Evolutionary conservation across 92 coral and sea anemone species (phyloP).

Genomic region (Epizoanthus ramosus): DNA sequence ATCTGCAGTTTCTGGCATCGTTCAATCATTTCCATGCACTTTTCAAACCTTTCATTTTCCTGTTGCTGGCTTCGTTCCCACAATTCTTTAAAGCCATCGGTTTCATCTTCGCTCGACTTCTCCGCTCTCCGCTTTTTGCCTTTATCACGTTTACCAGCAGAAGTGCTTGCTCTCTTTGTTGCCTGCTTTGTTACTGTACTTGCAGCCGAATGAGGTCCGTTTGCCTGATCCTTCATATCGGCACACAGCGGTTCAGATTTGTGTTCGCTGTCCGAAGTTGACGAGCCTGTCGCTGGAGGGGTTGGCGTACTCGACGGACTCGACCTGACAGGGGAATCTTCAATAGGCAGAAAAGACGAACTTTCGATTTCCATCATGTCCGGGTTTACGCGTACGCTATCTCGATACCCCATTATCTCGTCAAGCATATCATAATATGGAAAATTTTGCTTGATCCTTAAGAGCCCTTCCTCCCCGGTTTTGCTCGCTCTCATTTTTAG

Average conservation of each 20-base stretch:
- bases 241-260: constrained; percentile 9
- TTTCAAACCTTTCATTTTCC: constrained; percentile 29
- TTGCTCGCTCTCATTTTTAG: constrained; percentile 26
- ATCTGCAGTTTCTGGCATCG: background rate
- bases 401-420: constrained; percentile 48
- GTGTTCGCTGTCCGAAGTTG: constrained; percentile 12
- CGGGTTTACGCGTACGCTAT: constrained; percentile 57
- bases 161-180: constrained; percentile 15
- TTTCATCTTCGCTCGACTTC: constrained; percentile 15
- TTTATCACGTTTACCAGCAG: constrained; percentile 8
- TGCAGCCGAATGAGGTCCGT: constrained; percentile 10
- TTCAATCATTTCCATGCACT: constrained; percentile 19
- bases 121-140: background rate
- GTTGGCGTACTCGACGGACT: constrained; percentile 14
- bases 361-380: constrained; percentile 45
- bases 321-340: constrained; percentile 3
- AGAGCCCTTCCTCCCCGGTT: constrained; percentile 50
- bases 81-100: constrained; percentile 13
- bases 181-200: too few species aligned
- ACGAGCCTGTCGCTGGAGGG: constrained; percentile 10
- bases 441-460: constrained; percentile 32
- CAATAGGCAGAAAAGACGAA: constrained; percentile 5
- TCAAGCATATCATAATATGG: constrained; percentile 38
- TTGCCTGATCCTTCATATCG: too few species aligned
- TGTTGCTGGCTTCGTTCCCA: constrained; percentile 32